These are phyloP conservation scores for Alloscopus bannaensis DNA, from an alignment of 2,888 invertebrate genomes.

Conservation along the genomic window DNA sequence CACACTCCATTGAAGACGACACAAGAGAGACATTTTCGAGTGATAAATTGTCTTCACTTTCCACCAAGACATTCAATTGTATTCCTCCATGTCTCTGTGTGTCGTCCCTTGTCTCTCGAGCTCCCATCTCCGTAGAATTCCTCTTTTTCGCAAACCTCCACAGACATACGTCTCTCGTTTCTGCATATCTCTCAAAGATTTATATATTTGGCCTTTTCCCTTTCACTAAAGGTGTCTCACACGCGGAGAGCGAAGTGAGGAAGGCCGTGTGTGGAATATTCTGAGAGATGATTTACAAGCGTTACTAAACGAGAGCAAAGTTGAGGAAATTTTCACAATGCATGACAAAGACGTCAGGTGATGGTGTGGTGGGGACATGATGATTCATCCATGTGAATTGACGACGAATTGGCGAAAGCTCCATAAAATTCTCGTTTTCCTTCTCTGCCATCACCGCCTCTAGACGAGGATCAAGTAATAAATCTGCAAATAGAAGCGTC, in stretches of 20 bases:
- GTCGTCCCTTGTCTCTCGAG: conserved; percentile 21
- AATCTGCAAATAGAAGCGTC: no score
- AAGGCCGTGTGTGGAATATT: conserved; percentile 57
- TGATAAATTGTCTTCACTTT: conserved; percentile 52
- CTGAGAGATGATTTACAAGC: conserved; percentile 52
- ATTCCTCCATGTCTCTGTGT: conserved; percentile 31
- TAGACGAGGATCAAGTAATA: no score
- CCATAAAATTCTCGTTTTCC: no score
- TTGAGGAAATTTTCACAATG: no score
- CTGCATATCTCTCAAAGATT: conserved; percentile 41
- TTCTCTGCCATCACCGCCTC: no score
- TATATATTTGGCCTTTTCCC: conserved; percentile 61
- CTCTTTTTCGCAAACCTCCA: conserved; percentile 50
- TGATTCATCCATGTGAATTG: no score
- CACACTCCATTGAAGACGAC: conserved; percentile 33
- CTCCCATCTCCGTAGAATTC: not conserved
- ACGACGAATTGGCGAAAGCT: no score
- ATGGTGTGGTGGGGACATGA: no score
- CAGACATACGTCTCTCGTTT: conserved; percentile 29
- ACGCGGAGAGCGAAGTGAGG: conserved; percentile 48
- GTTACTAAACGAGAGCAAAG: no score
- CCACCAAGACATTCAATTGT: conserved; percentile 54
- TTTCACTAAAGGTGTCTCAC: conserved; percentile 63
- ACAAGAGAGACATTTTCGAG: conserved; percentile 34
- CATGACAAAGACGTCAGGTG: not conserved